phyloP scores from a whole-genome alignment of 2,888 invertebrate species.

The Cheilosia vernalis region DNA sequence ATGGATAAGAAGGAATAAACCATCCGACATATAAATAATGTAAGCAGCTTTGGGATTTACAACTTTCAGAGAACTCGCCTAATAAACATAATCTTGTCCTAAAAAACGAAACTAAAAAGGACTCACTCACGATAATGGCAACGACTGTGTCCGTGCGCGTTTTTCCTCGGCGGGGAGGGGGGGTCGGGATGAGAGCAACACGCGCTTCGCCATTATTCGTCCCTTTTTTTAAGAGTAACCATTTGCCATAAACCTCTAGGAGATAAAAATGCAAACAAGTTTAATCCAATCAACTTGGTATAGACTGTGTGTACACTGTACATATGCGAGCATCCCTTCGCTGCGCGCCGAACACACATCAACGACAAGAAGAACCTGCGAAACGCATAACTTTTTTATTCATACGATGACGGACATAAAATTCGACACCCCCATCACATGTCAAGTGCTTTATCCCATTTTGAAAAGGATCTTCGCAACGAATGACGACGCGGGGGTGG shows the following conservation, averaged over 20 bases:
- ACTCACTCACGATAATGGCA: conserved; percentile 61
- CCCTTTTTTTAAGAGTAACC: conserved; percentile 64
- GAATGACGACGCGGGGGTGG: conserved; percentile 22
- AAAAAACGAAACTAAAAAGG: conserved; percentile 61
- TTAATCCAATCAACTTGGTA: conserved; percentile 76
- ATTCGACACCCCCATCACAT: conserved; percentile 77
- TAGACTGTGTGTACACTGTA: conserved; percentile 1
- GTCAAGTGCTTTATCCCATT: conserved; percentile 75
- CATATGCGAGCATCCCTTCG: not conserved
- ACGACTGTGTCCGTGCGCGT: conserved; percentile 26
- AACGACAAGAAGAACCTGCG: conserved; percentile 66
- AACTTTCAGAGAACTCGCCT: conserved; percentile 62
- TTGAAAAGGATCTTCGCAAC: conserved; percentile 63
- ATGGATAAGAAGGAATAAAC: conserved; percentile 61
- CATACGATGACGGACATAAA: conserved; percentile 77
- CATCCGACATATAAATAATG: conserved; percentile 68
- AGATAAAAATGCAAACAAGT: conserved; percentile 76
- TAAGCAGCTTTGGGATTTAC: conserved; percentile 73
- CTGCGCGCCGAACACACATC: conserved; percentile 2
- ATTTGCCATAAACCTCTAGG: conserved; percentile 71
- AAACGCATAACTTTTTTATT: conserved; percentile 76
- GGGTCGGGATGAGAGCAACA: conserved; percentile 31
- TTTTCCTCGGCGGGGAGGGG: not conserved
- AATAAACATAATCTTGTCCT: conserved; percentile 74
- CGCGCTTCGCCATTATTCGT: conserved; percentile 63